Evolutionary conservation across 2,113 vertebrate species (phyloP), one percentile per base, ranked within the genome.

Genomic region (Cryptotis parvus): DNA sequence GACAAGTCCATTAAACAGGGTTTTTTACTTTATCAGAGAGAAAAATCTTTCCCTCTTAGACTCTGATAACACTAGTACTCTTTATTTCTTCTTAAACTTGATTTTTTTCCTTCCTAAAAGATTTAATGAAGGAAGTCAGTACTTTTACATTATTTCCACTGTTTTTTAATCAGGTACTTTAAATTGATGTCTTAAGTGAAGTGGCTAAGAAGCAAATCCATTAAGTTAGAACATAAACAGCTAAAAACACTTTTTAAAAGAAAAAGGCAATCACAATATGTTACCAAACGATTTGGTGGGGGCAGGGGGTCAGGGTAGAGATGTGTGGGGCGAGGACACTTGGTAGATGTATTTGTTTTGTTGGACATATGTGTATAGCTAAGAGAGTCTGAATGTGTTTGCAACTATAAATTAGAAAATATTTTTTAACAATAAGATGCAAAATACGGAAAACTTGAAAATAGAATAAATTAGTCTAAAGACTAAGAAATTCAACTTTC

Each of bases 51-150:
- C 33, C 33, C n/a, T 58, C 83, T 68, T 27, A 84, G 45, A 9
- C 31, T 83, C 73, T n/a, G n/a, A 74, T 89, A 35, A 86, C 33
- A 27, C 8, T 76, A 33, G 83, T 4, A 33, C 10, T 79, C 4
- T 20, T 84, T 75, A 45, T 74, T 41, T 63, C 68, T 84, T 35
- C 39, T 49, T 77, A 45, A 66, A 86, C 9, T 58, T 43, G 15
- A 37, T 43, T 43, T 90, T 66, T 55, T 58, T 9, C 4, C 24
- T n/a, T n/a, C 15, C 22, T 39, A 55, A 39, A 78, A 16, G 22
- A 86, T 35, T 78, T 89, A 93, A 87, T 83, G 72, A 69, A 93
- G 89, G 11, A 83, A 91, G 75, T 84, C 83, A 72, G 68, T 89
- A 11, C 76, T 76, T 85, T 33, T 12, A 61, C 1, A 77, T 76